These are phyloP conservation scores for Climacteris rufus DNA, from an alignment of 2,113 vertebrate genomes.

Conservation along the genomic window DNA sequence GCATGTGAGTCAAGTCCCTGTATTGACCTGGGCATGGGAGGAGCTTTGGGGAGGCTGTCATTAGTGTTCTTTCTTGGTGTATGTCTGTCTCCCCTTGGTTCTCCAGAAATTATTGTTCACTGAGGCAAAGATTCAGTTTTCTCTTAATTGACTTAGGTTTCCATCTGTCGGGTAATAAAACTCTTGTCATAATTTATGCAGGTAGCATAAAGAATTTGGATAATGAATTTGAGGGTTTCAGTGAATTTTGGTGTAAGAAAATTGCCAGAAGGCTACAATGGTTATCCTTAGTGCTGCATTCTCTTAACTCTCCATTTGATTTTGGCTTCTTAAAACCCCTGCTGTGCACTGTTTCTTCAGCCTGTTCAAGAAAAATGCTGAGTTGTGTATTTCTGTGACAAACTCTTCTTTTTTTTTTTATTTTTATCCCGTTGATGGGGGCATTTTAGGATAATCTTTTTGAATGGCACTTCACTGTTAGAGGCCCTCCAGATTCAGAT, in stretches of 20 bases:
- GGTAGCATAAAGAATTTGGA: not conserved
- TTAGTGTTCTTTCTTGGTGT: not conserved
- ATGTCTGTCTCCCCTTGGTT: not conserved
- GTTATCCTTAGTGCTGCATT: not conserved
- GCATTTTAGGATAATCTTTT: conserved; percentile 92
- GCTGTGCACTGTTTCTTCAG: not conserved
- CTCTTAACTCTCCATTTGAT: not conserved
- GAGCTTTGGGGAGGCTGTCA: not conserved
- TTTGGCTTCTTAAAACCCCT: not conserved
- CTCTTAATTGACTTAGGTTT: not conserved
- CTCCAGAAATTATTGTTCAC: not conserved
- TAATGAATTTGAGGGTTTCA: not conserved
- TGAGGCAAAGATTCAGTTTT: not conserved
- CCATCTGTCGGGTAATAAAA: not conserved
- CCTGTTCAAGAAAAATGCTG: not conserved
- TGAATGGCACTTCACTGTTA: conserved; percentile 98
- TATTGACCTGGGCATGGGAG: not conserved
- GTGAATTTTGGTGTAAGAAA: not conserved
- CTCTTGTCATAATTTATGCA: not conserved
- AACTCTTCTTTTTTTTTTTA: not conserved
- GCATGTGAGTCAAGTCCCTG: not conserved
- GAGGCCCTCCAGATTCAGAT: conserved; percentile 95
- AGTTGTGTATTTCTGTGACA: not conserved
- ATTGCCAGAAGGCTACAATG: not conserved
- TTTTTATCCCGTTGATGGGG: not conserved